Conservation (phyloP, 2,888 invertebrate species). For the Drosophila sordidula region DNA sequence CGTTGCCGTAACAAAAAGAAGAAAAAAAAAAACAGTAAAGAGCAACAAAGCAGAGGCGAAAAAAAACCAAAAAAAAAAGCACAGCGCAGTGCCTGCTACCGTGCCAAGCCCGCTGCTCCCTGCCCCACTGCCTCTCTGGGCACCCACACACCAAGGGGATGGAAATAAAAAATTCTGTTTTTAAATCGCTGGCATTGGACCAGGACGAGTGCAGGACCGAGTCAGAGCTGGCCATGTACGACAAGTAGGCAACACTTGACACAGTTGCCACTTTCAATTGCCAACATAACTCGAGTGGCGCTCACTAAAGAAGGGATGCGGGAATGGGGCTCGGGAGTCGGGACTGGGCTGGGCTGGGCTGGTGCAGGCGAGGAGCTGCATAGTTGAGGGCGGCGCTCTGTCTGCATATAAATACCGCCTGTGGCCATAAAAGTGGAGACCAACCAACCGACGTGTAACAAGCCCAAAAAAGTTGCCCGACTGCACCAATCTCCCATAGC, state of each 20-base stretch:
- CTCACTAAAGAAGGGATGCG: conserved; percentile 49
- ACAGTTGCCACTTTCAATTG: conserved; percentile 83
- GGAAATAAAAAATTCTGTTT: conserved; percentile 78
- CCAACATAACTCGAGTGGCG: conserved; percentile 79
- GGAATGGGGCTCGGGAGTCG: background rate
- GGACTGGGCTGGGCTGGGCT: background rate
- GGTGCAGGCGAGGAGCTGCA: conserved; percentile 22
- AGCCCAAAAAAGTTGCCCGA: conserved; percentile 54
- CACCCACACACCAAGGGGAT: conserved; percentile 2
- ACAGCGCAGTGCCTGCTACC: conserved; percentile 31
- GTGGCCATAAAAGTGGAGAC: conserved; percentile 84
- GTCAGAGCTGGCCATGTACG: conserved; percentile 65
- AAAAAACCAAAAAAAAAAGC: conserved; percentile 18
- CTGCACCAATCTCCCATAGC: conserved; percentile 40
- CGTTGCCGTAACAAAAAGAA: conserved; percentile 18
- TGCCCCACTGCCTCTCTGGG: too few relatives aligned
- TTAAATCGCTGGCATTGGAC: conserved; percentile 59
- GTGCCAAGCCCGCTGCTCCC: conserved; percentile 7
- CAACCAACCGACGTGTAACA: conserved; percentile 81
- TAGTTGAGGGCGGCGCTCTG: conserved; percentile 61
- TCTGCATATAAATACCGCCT: conserved; percentile 84
- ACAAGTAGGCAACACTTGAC: conserved; percentile 83
- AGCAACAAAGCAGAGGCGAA: conserved; percentile 22
- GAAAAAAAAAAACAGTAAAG: conserved; percentile 23
- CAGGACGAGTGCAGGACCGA: conserved; percentile 11